These are phyloP conservation scores for Sinosuthora webbiana DNA, from an alignment of 2,113 vertebrate genomes.

Conservation along the genomic window DNA sequence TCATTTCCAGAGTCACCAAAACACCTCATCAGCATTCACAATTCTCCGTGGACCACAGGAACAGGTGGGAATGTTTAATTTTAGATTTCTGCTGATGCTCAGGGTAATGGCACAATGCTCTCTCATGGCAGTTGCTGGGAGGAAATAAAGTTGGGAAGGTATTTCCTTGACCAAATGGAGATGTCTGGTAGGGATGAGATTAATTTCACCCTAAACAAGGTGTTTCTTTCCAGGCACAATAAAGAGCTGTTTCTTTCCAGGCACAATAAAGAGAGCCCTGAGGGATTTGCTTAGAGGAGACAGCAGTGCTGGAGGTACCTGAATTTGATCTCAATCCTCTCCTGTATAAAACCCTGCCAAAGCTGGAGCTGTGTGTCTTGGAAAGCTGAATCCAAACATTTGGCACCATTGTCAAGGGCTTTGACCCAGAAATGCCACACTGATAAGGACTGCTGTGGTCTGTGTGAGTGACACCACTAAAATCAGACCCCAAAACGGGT, in stretches of 20 bases:
- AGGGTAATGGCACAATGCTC: background rate
- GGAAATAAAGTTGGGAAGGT: background rate
- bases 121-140: background rate
- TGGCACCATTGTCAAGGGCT: background rate
- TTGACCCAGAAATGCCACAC: background rate
- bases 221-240: background rate
- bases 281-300: background rate
- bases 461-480: background rate
- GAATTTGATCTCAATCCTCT: background rate
- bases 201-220: background rate
- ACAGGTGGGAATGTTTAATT: background rate
- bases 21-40: background rate
- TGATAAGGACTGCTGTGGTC: too few species aligned
- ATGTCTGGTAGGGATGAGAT: background rate
- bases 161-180: background rate
- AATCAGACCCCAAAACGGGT: background rate
- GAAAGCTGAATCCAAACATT: background rate
- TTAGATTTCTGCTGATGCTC: background rate
- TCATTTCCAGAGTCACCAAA: background rate
- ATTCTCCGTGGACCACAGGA: background rate
- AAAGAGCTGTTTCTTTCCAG: background rate
- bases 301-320: background rate
- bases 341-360: background rate
- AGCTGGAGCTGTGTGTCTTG: background rate
- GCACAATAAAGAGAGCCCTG: background rate